A percentile compares a stretch with the other conserved stretches of the same genome.
These are phyloP conservation scores for Centropyge bicolor DNA, from an alignment of 2,797 vertebrate genomes.

Conservation along the genomic window DNA sequence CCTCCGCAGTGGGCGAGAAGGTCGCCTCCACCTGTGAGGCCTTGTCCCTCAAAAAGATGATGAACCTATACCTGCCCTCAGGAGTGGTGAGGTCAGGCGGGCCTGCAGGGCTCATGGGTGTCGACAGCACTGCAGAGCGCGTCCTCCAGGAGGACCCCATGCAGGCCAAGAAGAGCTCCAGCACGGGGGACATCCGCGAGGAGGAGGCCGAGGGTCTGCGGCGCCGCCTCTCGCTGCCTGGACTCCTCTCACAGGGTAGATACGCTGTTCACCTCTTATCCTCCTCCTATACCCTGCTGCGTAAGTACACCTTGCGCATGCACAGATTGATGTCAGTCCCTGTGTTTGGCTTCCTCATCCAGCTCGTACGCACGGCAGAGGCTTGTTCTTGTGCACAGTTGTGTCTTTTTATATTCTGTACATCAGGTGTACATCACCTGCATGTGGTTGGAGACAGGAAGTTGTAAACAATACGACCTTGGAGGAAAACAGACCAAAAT, in stretches of 20 bases:
- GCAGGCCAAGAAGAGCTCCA: constrained; percentile 97
- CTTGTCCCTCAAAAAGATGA: constrained; percentile 94
- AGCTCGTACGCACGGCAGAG: constrained; percentile 16
- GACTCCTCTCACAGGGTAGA: constrained; percentile 97
- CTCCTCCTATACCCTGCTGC: constrained; percentile 74
- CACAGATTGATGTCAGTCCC: constrained; percentile 23
- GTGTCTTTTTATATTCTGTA: not conserved
- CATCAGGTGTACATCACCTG: not conserved
- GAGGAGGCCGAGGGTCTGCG: constrained; percentile 92
- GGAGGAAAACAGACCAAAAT: not conserved
- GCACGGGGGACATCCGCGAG: constrained; percentile 95
- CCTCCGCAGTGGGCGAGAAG: constrained; percentile 93
- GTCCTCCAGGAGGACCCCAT: constrained; percentile 89
- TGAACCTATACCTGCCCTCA: constrained; percentile 91
- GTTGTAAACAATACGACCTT: not conserved
- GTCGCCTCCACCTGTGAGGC: constrained; percentile 96
- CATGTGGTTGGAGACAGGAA: not conserved
- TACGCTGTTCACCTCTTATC: constrained; percentile 84
- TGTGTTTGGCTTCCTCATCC: constrained; percentile 38
- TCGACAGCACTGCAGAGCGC: constrained; percentile 75
- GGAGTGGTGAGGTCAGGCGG: constrained; percentile 31
- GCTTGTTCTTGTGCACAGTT: not conserved
- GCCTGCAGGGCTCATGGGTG: constrained; percentile 27
- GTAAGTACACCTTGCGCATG: constrained; percentile 74
- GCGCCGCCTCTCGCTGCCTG: constrained; percentile 95